Evolutionary conservation across 2,888 invertebrate species (phyloP), one percentile per base, ranked within the genome.

Genomic region (Vesta saturnalis): DNA sequence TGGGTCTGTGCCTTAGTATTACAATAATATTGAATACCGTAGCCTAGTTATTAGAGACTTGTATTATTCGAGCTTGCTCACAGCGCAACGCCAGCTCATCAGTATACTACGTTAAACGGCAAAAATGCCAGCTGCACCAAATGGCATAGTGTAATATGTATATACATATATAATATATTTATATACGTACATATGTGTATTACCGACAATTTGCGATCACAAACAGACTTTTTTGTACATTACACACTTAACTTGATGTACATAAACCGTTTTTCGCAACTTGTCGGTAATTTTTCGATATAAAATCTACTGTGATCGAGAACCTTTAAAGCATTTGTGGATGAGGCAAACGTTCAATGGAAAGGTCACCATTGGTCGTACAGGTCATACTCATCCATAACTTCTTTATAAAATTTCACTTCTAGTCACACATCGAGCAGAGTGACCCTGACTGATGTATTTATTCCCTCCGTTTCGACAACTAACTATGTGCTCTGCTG

Each of bases 1-100:
- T 84, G 83, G 83, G 82, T 84, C 82, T 82, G 84, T 84, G 84
- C 84, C 84, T 84, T 84, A 84, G 84, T 83, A 83, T 83, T 83
- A 84, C 83, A 84, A 84, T 84, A 84, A 84, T 83, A 83, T 82
- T 83, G 81, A 68, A 82, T 83, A 83, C 76, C 75, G 77, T 82
- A 83, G 82, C 76, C 76, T 75, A 79, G 72, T 72, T 72, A 60
- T 80, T 80, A 81, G 79, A 79, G 73, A 78, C 77, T 77, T 80
- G 68, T 80, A 79, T 52, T 80, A 79, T 80, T 78, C 78, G 80
- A 82, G 82, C 83, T 83, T 83, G 81, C 80, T 83, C 82, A 82
- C 79, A 79, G 77, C 78, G 78, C 80, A 79, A 79, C 75, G 76
- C 78, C 80, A 77, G 79, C 81, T 80, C 79, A 77, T 76, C 74